Base-by-base conservation (phyloP, 1,140 invertebrate genomes). In the Atopsyche davidsoni region DNA sequence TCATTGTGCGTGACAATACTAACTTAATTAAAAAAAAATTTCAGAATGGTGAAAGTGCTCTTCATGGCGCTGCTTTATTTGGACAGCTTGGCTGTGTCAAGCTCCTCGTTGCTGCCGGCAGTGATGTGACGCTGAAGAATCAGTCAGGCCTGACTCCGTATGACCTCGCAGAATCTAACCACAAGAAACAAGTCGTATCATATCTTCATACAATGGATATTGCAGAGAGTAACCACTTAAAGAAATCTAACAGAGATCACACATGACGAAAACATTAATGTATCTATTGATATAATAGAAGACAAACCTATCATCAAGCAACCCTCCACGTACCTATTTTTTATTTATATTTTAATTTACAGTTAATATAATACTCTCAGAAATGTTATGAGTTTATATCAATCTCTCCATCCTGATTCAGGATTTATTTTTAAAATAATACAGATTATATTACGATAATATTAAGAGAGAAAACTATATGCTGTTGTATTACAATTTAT, bases 21-120 rank as follows among this genome's bases (percentile, higher is more conserved):
- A n/a, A 28, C 24, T 28, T 7, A 28, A 28, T 7, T 28, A 28
- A 28, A 28, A 7, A 28, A 7, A 28, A 28, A 28, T 72, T 72
- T 24, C 68, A 92, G 89, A 95, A 94, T 73, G 92, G 92, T 1
- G 89, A 94, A 72, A 85, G 83, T 60, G 86, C 88, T 6, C 72
- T 95, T 18, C 91, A 95, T 73, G 91, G 88, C 22, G 90, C 92
- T 10, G 87, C 86, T 24, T 79, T 93, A 70, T 90, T 87, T 69
- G 89, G 90, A 4, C 87, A 92, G 59, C 77, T 91, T 65, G 73
- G 82, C 3, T 84, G 92, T 16, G 83, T 85, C 19, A 82, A 83
- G 58, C 80, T 87, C 62, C 72, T 95, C 35, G 75, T 92, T 4
- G 77, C 79, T 46, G 84, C 79, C 50, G 85, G 85, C 24, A 81